phyloP scores from a whole-genome alignment of 2,797 vertebrate species.

The Emydoidea blandingii region DNA sequence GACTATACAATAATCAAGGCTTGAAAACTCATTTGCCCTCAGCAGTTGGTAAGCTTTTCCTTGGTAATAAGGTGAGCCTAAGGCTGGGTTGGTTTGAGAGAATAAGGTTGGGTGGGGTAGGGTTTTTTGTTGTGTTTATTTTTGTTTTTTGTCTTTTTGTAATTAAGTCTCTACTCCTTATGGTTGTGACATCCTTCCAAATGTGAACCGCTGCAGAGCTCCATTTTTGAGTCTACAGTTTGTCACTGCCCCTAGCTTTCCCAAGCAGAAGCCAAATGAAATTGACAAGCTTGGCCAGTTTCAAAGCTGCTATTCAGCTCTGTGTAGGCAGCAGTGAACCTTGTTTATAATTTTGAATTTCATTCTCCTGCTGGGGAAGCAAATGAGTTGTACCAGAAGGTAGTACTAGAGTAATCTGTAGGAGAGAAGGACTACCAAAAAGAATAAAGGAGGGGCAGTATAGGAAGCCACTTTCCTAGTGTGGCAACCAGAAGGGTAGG shows the following conservation, averaged over 20 bases:
- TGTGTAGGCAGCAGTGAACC: not conserved
- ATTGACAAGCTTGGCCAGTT: constrained; percentile 9
- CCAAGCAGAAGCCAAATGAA: not conserved
- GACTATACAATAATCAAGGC: not conserved
- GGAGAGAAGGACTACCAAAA: not conserved
- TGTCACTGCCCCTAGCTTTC: not conserved
- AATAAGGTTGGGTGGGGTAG: not conserved
- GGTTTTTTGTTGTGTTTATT: no score
- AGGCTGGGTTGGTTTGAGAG: not conserved
- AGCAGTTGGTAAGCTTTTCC: not conserved
- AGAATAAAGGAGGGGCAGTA: not conserved
- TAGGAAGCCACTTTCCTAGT: not conserved
- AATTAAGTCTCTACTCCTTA: constrained; percentile 22
- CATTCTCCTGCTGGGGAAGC: not conserved
- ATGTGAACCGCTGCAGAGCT: not conserved
- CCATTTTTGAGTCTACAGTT: constrained; percentile 17
- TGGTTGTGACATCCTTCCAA: not conserved
- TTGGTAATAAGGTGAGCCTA: constrained; percentile 37
- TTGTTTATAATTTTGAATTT: not conserved
- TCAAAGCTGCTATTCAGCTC: not conserved
- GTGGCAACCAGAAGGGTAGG: not conserved
- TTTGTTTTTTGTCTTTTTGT: constrained; percentile 5
- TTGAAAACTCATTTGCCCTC: constrained; percentile 23
- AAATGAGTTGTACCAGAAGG: not conserved
- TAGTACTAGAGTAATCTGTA: not conserved